Evolutionary conservation across 2,797 vertebrate species (phyloP).

Genomic region (Parambassis ranga): DNA sequence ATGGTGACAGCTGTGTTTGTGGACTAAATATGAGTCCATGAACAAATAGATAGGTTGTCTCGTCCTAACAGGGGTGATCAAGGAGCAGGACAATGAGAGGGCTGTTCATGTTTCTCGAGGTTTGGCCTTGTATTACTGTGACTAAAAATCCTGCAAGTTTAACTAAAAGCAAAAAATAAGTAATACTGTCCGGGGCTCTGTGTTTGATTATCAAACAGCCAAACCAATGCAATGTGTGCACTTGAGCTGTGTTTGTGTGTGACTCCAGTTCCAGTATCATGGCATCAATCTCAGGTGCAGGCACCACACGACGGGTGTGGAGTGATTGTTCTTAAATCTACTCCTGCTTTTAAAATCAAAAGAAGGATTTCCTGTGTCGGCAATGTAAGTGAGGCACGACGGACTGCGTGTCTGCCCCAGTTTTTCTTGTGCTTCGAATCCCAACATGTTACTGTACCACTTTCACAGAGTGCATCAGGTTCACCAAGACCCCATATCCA

Average conservation of each 20-base stretch:
- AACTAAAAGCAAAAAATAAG: conserved; percentile 16
- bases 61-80: conserved; percentile 28
- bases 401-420: conserved; percentile 53
- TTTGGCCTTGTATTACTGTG: conserved; percentile 33
- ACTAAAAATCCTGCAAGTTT: conserved; percentile 25
- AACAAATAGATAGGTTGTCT: conserved; percentile 34
- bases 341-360: conserved; percentile 75
- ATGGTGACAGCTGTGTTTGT: conserved; percentile 33
- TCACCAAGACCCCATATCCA: conserved; percentile 37
- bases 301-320: conserved; percentile 18
- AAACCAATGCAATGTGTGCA: neutral
- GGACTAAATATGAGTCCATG: conserved; percentile 47
- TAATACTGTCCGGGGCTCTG: neutral
- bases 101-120: conserved; percentile 42
- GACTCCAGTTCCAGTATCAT: conserved; percentile 11
- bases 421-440: conserved; percentile 58
- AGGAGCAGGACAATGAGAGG: conserved; percentile 22
- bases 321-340: conserved; percentile 57
- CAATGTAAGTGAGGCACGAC: conserved; percentile 43
- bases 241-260: conserved; percentile 6
- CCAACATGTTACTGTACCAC: conserved; percentile 44
- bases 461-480: conserved; percentile 53
- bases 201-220: conserved; percentile 8
- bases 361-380: conserved; percentile 81
- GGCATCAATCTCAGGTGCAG: conserved; percentile 36